phyloP scores from a whole-genome alignment of 2,888 invertebrate genomes.

The Neoascia interrupta region DNA sequence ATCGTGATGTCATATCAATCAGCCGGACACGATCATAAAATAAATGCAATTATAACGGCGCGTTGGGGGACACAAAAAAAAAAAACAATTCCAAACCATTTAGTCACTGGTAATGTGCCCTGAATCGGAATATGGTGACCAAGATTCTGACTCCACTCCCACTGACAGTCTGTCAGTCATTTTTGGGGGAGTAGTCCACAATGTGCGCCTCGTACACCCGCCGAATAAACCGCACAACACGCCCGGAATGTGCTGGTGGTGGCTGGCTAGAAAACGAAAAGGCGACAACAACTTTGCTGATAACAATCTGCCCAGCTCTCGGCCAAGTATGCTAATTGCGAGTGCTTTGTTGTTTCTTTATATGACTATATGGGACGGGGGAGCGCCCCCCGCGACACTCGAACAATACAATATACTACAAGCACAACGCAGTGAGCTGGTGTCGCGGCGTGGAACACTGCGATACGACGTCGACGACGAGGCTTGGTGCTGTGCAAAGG shows the following conservation, averaged over 20 bases:
- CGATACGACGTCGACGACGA: neutral
- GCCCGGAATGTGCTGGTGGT: slow-evolving; percentile 45
- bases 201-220: neutral
- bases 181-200: neutral
- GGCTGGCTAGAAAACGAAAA: slow-evolving; percentile 48
- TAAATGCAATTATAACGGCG: slow-evolving; percentile 51
- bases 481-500: slow-evolving; percentile 40
- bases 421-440: too few relatives aligned
- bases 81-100: slow-evolving; percentile 15
- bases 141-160: slow-evolving; percentile 6
- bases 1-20: slow-evolving; percentile 64
- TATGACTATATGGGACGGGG: too few relatives aligned
- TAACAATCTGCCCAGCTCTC: slow-evolving; percentile 66
- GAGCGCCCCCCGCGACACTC: too few relatives aligned
- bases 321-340: slow-evolving; percentile 69
- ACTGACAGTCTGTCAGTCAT: slow-evolving; percentile 8
- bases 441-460: too few relatives aligned
- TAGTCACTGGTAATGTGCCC: neutral
- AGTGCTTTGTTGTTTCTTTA: slow-evolving; percentile 54
- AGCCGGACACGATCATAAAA: slow-evolving; percentile 47
- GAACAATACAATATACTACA: too few relatives aligned
- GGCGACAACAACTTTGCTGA: slow-evolving; percentile 68
- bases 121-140: slow-evolving; percentile 20
- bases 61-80: neutral
- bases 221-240: neutral